Percentiles rank a stretch among this genome's conserved stretches.
Conservation (phyloP, 2,888 invertebrate species). For the Phyllotreta striolata region DNA sequence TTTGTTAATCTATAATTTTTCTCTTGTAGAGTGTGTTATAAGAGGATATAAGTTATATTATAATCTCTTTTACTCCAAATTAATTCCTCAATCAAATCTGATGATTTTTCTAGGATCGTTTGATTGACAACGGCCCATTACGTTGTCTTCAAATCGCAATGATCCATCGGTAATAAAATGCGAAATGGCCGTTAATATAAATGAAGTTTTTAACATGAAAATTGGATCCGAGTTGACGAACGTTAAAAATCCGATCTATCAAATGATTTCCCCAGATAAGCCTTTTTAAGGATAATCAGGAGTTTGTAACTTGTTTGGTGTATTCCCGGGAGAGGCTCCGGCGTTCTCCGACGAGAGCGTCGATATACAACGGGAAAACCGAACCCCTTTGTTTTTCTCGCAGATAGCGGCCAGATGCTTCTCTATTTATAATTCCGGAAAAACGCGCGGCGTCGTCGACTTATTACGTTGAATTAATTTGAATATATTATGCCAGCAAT, state of each 20-base stretch:
- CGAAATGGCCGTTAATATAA: not conserved
- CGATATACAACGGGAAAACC: slow-evolving; percentile 33
- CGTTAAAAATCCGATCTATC: slow-evolving; percentile 42
- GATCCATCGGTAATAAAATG: not conserved
- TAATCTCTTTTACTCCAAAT: too few relatives aligned
- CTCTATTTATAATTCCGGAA: slow-evolving; percentile 11
- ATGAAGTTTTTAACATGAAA: slow-evolving; percentile 28
- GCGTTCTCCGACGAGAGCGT: slow-evolving; percentile 26
- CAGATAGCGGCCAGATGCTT: slow-evolving; percentile 33
- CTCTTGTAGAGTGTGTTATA: too few relatives aligned
- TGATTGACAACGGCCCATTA: too few relatives aligned
- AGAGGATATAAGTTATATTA: too few relatives aligned
- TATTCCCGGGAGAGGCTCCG: slow-evolving; percentile 41
- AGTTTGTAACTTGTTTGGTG: slow-evolving; percentile 52
- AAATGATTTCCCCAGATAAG: slow-evolving; percentile 53
- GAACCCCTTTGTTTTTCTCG: slow-evolving; percentile 44
- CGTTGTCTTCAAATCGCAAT: too few relatives aligned
- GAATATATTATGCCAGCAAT: not conserved
- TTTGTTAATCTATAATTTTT: too few relatives aligned
- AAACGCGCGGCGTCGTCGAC: slow-evolving; percentile 4
- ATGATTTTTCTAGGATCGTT: too few relatives aligned
- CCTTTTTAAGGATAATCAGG: slow-evolving; percentile 53
- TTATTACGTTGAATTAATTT: slow-evolving; percentile 4
- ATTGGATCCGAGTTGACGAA: slow-evolving; percentile 28
- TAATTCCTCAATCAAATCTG: too few relatives aligned